Base-by-base conservation (phyloP, 1,140 invertebrate species). In the Hydropsyche tenuis region DNA sequence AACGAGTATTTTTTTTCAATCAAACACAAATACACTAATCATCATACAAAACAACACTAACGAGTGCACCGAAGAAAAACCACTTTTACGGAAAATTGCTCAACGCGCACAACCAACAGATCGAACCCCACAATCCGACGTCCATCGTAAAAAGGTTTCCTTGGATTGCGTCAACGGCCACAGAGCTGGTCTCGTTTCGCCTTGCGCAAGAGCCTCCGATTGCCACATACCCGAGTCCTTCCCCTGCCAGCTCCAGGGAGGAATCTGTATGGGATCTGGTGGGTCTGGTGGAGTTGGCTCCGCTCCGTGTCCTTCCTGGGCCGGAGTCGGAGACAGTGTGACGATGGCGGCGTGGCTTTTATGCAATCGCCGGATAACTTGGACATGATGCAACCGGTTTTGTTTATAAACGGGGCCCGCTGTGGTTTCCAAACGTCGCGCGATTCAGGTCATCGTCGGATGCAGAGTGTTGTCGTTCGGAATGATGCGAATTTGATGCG, bases 351-450 rank as follows among this genome's bases (percentile, higher is more conserved):
- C 3, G 22, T 22, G 16, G 14, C 14, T 7, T 70, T 70, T 70
- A 70, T 70, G 68, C 68, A 70, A 70, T 43, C 51, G 6, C n/a
- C 27, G 42, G 46, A 37, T 70, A 70, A 70, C 68, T 25, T 23
- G 16, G 25, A 27, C 30, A 18, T 70, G 68, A 70, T 70, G 68
- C 68, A 70, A 70, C 27, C 18, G 42, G 45, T 56, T 70, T 70
- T 70, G 68, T 70, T 70, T 53, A 70, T 70, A 70, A 45, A 56
- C 48, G 51, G 23, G 30, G 68, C 14, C n/a, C 46, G 42, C 27
- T 20, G 68, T 2, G 20, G 22, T 70, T 56, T 42, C 16, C 68
- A 70, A 70, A 70, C 12, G 48, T 56, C 25, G 7, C 4, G 11
- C 3, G 30, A 70, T 56, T 37, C 23, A 37, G 68, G 68, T 70